Conservation (phyloP, 2,797 vertebrate genomes). For the Lepilemur ruficaudatus region DNA sequence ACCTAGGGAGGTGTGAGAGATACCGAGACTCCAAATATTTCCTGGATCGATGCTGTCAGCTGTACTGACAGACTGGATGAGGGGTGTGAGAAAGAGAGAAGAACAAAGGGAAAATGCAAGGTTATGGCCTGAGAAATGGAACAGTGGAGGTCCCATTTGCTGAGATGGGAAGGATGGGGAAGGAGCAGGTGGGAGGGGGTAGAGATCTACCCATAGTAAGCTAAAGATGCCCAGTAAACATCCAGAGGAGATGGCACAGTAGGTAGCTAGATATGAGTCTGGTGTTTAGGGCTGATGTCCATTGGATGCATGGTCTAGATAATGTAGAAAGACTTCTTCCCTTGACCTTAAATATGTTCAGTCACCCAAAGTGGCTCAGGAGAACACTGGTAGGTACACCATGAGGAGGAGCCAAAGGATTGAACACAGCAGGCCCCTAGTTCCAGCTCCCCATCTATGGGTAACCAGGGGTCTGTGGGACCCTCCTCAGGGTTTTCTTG, state of each 20-base stretch:
- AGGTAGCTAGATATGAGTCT: neutral
- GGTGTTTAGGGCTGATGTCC: neutral
- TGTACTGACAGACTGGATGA: neutral
- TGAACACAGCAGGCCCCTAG: neutral
- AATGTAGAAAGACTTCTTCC: neutral
- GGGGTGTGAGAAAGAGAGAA: neutral
- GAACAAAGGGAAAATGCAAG: neutral
- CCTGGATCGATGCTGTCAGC: neutral
- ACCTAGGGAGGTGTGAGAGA: neutral
- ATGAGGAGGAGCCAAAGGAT: neutral
- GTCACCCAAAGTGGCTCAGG: neutral
- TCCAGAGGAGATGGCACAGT: neutral
- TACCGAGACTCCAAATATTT: neutral
- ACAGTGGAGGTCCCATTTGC: no score
- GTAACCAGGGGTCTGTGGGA: neutral
- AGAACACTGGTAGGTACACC: neutral
- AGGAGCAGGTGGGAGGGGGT: neutral
- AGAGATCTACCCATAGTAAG: neutral
- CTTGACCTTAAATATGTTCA: neutral
- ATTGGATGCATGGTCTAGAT: neutral
- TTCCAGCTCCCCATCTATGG: neutral
- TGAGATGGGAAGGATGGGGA: neutral
- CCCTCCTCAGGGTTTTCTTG: neutral
- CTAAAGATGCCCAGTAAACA: neutral
- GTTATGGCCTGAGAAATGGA: neutral